These are phyloP conservation scores for Acanthochromis polyacanthus DNA, from an alignment of 2,113 vertebrate species.

Conservation along the genomic window DNA sequence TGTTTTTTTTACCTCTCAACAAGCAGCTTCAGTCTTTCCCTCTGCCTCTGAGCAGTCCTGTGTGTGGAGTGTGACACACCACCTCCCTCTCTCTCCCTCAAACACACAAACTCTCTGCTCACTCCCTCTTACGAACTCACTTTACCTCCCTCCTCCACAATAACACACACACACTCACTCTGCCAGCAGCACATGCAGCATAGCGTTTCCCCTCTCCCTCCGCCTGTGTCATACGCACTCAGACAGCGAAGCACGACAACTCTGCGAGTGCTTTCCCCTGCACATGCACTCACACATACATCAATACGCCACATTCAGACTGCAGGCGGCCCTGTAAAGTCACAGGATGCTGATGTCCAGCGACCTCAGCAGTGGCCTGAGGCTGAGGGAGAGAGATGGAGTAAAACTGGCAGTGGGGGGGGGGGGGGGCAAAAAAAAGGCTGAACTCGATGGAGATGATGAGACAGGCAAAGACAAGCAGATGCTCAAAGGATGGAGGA, in stretches of 20 bases:
- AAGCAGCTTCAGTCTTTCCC: slow-evolving; percentile 73
- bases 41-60: slow-evolving; percentile 70
- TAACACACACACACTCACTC: slow-evolving; percentile 33
- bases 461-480: slow-evolving; percentile 6
- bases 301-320: slow-evolving; percentile 33
- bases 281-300: slow-evolving; percentile 22
- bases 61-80: slow-evolving; percentile 61
- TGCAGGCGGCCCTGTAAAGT: slow-evolving; percentile 32
- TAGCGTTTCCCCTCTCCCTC: slow-evolving; percentile 34
- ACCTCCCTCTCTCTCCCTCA: slow-evolving; percentile 27
- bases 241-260: slow-evolving; percentile 20
- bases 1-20: slow-evolving; percentile 73
- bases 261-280: slow-evolving; percentile 25
- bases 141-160: slow-evolving; percentile 44
- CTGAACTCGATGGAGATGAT: background rate
- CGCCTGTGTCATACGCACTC: slow-evolving; percentile 24
- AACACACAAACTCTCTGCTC: slow-evolving; percentile 42
- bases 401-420: slow-evolving; percentile 1
- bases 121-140: slow-evolving; percentile 50
- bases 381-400: slow-evolving; percentile 23
- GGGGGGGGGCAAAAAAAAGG: background rate
- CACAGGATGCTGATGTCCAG: slow-evolving; percentile 40
- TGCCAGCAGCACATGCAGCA: slow-evolving; percentile 59
- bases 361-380: slow-evolving; percentile 46
- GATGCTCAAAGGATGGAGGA: slow-evolving; percentile 2